Base-by-base conservation (phyloP, 2,797 vertebrate species). In the Cossypha polioptera region DNA sequence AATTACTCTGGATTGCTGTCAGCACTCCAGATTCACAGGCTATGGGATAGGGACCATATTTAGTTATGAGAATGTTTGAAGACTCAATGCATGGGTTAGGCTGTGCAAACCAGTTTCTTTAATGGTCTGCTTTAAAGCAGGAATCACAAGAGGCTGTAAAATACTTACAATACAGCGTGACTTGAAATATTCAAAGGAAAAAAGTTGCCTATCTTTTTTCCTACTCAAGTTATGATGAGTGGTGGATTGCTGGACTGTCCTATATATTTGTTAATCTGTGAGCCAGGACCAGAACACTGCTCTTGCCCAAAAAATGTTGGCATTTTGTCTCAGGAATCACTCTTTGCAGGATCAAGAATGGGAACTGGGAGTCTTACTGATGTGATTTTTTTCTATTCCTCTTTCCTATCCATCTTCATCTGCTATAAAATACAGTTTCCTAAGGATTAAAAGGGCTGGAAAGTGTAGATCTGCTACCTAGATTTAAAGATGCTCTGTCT, bases 1-100 rank as follows among this genome's bases (percentile, higher is more conserved):
- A 93, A 90, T 88, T 78, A 35, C 43, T 90, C 55, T 93, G 91
- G 62, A 36, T 87, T 96, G 53, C 88, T 93, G 72, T 96, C 48
- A 67, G 82, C 38, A 35, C 40, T 61, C 31, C 31, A 65, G 77
- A 91, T 95, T 88, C 88, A 50, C 51, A 59, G 74, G 63, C 76
- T 68, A 65, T 76, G 65, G 76, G 59, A 19, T 57, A 35, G 73
- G 73, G 25, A 21, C 71, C 86, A 14, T 87, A 65, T 86, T 88
- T 90, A 91, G 47, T 35, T 71, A 76, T 8, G 11, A 53, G 33
- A 81, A 67, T 68, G 55, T 88, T 86, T 96, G 83, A 55, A 65
- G 74, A 17, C 29, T 82, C 11, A 45, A 0, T 45, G 47, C 28
- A 43, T 12, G 17, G 11, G 17, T 83, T 78, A 83, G 73, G 79